These are phyloP conservation scores for Ageneiosus marmoratus DNA, from an alignment of 2,113 vertebrate genomes.

Conservation along the genomic window DNA sequence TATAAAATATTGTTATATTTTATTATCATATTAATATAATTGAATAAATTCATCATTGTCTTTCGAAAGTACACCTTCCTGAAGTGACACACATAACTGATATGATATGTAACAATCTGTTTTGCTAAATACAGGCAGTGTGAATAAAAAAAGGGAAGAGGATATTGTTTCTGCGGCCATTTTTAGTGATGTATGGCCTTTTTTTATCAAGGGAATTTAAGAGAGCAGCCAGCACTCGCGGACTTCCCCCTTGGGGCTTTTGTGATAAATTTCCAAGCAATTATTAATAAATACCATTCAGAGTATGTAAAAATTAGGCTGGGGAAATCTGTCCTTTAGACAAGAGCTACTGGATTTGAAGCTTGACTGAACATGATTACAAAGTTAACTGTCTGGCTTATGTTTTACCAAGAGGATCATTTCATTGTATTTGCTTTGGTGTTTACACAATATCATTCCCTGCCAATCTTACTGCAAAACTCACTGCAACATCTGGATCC, in stretches of 20 bases:
- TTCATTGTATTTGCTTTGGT: conserved; percentile 56
- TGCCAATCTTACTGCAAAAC: not conserved
- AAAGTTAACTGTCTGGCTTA: conserved; percentile 42
- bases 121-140: conserved; percentile 19
- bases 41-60: not conserved
- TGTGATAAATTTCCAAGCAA: conserved; percentile 47
- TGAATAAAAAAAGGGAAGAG: conserved; percentile 35
- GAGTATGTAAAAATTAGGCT: conserved; percentile 49
- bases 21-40: too few relatives aligned
- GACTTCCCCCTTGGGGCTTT: conserved; percentile 47
- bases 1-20: not conserved
- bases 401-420: conserved; percentile 46
- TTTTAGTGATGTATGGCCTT: conserved; percentile 48
- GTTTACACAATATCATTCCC: conserved; percentile 58
- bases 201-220: conserved; percentile 53
- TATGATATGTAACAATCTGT: conserved; percentile 12
- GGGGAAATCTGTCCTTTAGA: conserved; percentile 60
- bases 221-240: conserved; percentile 36
- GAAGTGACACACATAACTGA: not conserved
- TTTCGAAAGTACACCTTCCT: not conserved
- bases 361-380: conserved; percentile 48
- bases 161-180: conserved; percentile 37
- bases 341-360: conserved; percentile 46
- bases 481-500: conserved; percentile 64
- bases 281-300: conserved; percentile 54